Evolutionary conservation across 2,113 vertebrate genomes (phyloP).

Genomic region (Petaurus breviceps): DNA sequence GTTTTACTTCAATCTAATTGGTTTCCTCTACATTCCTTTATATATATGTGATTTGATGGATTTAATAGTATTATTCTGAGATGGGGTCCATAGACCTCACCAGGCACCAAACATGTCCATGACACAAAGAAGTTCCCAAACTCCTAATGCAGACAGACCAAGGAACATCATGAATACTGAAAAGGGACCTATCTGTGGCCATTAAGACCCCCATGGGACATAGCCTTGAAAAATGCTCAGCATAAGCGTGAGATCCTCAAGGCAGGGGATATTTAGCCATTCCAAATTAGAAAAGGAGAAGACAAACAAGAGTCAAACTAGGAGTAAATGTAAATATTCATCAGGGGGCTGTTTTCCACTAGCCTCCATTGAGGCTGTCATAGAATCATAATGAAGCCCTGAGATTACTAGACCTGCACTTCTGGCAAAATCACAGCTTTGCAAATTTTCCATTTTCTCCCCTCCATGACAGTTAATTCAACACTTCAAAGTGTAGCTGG

Average conservation of each 20-base stretch:
- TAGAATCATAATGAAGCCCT: constrained; percentile 59
- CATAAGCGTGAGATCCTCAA: background rate
- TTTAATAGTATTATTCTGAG: background rate
- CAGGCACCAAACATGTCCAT: background rate
- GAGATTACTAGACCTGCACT: constrained; percentile 71
- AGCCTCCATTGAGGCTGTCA: constrained; percentile 35
- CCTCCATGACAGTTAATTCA: constrained; percentile 90
- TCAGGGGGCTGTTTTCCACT: constrained; percentile 54
- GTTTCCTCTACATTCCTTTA: background rate
- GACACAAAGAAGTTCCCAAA: background rate
- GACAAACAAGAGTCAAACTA: constrained; percentile 60
- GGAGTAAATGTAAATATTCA: constrained; percentile 51
- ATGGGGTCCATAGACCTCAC: background rate
- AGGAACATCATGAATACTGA: background rate
- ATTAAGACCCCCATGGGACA: background rate
- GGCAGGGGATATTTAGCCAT: constrained; percentile 44
- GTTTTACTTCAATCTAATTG: background rate
- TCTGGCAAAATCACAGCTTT: constrained; percentile 64
- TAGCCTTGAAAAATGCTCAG: constrained; percentile 22
- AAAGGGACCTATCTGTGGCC: background rate
- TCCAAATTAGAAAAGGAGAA: constrained; percentile 45
- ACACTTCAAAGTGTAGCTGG: constrained; percentile 87
- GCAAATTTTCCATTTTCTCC: constrained; percentile 78
- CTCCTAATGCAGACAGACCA: background rate
- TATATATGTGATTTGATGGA: background rate